A percentile compares a stretch with the other conserved stretches of the same genome.
Evolutionary conservation across 2,888 invertebrate species (phyloP).

Genomic region (Pammene fasciana): DNA sequence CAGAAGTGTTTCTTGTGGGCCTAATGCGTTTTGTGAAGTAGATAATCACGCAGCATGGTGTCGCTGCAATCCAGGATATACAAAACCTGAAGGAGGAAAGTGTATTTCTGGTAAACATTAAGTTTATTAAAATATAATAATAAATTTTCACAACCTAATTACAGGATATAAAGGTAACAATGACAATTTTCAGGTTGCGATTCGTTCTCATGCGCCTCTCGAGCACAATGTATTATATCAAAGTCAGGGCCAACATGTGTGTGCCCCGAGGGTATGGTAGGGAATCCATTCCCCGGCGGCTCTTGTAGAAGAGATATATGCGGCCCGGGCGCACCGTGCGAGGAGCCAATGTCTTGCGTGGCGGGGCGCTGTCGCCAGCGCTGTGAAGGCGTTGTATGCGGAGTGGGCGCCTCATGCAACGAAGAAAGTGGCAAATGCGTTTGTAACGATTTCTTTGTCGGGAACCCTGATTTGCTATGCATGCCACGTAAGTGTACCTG

Average conservation of each 20-base stretch:
- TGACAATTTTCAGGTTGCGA: slow-evolving; percentile 84
- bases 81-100: slow-evolving; percentile 90
- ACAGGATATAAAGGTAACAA: background rate
- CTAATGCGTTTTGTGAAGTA: slow-evolving; percentile 93
- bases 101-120: slow-evolving; percentile 88
- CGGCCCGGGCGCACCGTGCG: slow-evolving; percentile 89
- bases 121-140: background rate
- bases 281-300: slow-evolving; percentile 96
- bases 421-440: slow-evolving; percentile 91
- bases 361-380: slow-evolving; percentile 94
- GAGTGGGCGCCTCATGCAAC: slow-evolving; percentile 94
- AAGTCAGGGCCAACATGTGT: slow-evolving; percentile 93
- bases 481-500: slow-evolving; percentile 91
- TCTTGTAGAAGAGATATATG: slow-evolving; percentile 92
- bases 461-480: slow-evolving; percentile 94
- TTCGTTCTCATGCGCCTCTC: slow-evolving; percentile 89
- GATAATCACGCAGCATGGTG: slow-evolving; percentile 95
- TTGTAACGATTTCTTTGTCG: slow-evolving; percentile 93
- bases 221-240: slow-evolving; percentile 93
- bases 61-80: slow-evolving; percentile 91
- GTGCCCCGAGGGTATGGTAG: slow-evolving; percentile 92
- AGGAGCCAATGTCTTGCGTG: slow-evolving; percentile 91
- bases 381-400: slow-evolving; percentile 93
- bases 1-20: slow-evolving; percentile 89
- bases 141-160: background rate